Evolutionary conservation across 2,797 vertebrate species (phyloP).

Genomic region (Morelia viridis): DNA sequence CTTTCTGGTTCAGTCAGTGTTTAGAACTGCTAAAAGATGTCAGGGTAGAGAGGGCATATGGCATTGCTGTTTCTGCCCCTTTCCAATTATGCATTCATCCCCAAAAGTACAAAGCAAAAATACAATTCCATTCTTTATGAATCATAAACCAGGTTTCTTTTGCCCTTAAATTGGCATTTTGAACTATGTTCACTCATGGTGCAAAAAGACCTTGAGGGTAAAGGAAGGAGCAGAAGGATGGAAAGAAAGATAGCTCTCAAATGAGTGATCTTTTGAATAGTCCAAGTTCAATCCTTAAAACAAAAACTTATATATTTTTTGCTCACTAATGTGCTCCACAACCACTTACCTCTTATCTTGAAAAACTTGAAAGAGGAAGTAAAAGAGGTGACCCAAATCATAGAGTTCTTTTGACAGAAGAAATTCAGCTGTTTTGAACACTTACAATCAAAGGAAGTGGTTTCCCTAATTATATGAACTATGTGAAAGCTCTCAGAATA

Average conservation of each 20-base stretch:
- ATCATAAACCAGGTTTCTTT: constrained; percentile 62
- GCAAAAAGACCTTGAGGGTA: constrained; percentile 66
- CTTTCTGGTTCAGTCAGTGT: constrained; percentile 59
- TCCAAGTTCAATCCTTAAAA: constrained; percentile 82
- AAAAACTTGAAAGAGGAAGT: constrained; percentile 81
- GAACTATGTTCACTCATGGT: constrained; percentile 60
- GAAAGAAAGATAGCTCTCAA: constrained; percentile 72
- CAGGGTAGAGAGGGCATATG: constrained; percentile 48
- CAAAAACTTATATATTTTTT: constrained; percentile 75
- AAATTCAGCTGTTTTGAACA: constrained; percentile 86
- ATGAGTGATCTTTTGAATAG: constrained; percentile 76
- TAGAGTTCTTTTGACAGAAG: constrained; percentile 80
- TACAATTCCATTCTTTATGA: constrained; percentile 69
- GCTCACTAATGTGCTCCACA: constrained; percentile 78
- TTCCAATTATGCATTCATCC: constrained; percentile 71
- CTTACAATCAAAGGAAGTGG: constrained; percentile 86
- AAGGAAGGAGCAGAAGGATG: constrained; percentile 72
- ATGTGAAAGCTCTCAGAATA: constrained; percentile 84
- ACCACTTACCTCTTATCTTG: constrained; percentile 78
- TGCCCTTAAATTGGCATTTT: constrained; percentile 74
- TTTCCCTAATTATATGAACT: constrained; percentile 85
- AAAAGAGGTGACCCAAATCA: constrained; percentile 85
- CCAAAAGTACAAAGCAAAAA: constrained; percentile 68
- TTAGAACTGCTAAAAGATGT: constrained; percentile 63
- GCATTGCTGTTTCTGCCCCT: constrained; percentile 60